Base-by-base conservation (phyloP, 2,797 vertebrate genomes). In the Pogoniulus pusillus region DNA sequence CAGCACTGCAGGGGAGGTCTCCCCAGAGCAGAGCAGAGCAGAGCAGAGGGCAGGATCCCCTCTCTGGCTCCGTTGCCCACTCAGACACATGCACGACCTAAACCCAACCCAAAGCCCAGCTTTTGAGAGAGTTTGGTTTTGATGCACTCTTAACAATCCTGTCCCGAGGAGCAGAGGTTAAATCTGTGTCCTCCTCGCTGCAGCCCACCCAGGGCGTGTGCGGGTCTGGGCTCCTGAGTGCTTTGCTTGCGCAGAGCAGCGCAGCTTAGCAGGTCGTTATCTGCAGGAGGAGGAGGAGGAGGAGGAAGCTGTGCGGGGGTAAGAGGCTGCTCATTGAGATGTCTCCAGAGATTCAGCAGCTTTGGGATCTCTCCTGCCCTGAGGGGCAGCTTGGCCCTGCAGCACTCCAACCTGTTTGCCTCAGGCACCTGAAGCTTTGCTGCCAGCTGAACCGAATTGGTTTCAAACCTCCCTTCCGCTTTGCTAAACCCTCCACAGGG, bases 341-440 rank as follows among this genome's bases (percentile, higher is more conserved):
- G 9, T 35, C 18, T 69, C 24, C 47, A 27, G 41, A 75, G 23
- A 34, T 92, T 39, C 57, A n/a, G 22, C 1, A 17, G 39, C 37
- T 87, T 54, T 65, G 89, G 72, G 34, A 41, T 85, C 53, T 62
- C 45, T 73, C 73, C 62, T 84, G 76, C 54, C 68, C 53, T 53
- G 73, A 71, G 59, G 19, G 35, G 78, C 32, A 66, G 80, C 69
- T 16, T 1, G 54, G 88, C 35, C 66, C 14, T 5, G 26, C 3
- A 78, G 81, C 51, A 59, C 79, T 64, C 68, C 63, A 74, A 76
- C 59, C 57, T 66, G 30, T 89, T 90, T 3, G 73, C 90, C 90
- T 69, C 60, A 16, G 87, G 93, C 93, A 27, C 7, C 59, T 65
- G 75, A 47, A 74, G 90, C 47, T 93, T 90, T 90, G 15, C 57